Conservation (phyloP, 2,113 vertebrate genomes). For the Theristicus caerulescens region DNA sequence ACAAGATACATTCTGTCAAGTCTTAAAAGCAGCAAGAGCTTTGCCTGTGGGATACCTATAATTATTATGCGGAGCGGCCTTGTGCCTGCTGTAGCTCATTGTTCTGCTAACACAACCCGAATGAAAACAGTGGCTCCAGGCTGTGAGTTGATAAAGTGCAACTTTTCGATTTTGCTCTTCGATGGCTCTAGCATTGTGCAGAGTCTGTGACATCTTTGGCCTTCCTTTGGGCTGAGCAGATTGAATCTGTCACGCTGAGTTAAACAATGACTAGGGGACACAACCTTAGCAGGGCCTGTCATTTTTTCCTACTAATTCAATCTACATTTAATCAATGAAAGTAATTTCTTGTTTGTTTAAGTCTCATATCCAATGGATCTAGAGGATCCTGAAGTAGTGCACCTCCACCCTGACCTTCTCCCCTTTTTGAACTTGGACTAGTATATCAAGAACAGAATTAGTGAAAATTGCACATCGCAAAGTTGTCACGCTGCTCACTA, state of each 20-base stretch:
- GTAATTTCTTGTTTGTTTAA: slow-evolving; percentile 90
- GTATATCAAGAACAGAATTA: slow-evolving; percentile 32
- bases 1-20: slow-evolving; percentile 84
- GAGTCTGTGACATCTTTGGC: slow-evolving; percentile 76
- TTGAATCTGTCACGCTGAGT: slow-evolving; percentile 87
- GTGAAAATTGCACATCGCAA: slow-evolving; percentile 14
- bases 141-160: slow-evolving; percentile 85
- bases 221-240: slow-evolving; percentile 82
- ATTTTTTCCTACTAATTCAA: slow-evolving; percentile 85
- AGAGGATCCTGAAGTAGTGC: slow-evolving; percentile 67
- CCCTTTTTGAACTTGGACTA: slow-evolving; percentile 43
- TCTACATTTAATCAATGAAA: slow-evolving; percentile 90
- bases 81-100: slow-evolving; percentile 78
- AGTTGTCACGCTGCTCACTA: neutral
- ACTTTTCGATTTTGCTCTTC: slow-evolving; percentile 84
- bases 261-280: slow-evolving; percentile 85
- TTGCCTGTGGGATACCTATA: slow-evolving; percentile 85
- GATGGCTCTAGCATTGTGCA: slow-evolving; percentile 73
- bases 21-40: slow-evolving; percentile 82
- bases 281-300: slow-evolving; percentile 80
- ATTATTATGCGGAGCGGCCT: slow-evolving; percentile 77
- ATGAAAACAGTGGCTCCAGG: slow-evolving; percentile 83
- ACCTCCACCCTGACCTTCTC: slow-evolving; percentile 66
- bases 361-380: slow-evolving; percentile 73
- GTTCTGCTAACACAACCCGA: slow-evolving; percentile 79